A percentile compares a stretch with the other conserved stretches of the same genome.
phyloP scores from a whole-genome alignment of 2,888 invertebrate species.

The Pycnomerus fuliginosus region DNA sequence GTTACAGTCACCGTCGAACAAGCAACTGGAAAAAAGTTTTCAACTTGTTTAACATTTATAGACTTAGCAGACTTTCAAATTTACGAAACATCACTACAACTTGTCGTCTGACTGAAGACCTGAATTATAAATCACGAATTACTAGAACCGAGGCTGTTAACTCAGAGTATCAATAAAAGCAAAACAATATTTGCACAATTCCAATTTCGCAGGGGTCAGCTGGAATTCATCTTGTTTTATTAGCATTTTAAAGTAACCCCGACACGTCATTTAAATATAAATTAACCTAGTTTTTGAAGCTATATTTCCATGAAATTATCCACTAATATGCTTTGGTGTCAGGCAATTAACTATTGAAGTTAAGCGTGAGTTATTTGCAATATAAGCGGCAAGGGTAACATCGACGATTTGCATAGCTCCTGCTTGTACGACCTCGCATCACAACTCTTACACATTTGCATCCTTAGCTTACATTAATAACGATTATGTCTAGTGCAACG shows the following conservation, averaged over 20 bases:
- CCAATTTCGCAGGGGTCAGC: no score
- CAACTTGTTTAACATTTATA: slow-evolving; percentile 21
- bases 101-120: slow-evolving; percentile 15
- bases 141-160: no score
- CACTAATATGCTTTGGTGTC: no score
- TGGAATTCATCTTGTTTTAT: no score
- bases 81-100: slow-evolving; percentile 22
- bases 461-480: slow-evolving; percentile 17
- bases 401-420: slow-evolving; percentile 15
- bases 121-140: slow-evolving; percentile 16
- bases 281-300: no score
- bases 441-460: slow-evolving; percentile 13
- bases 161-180: no score
- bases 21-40: slow-evolving; percentile 69
- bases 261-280: no score
- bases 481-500: slow-evolving; percentile 15
- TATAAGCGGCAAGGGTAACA: slow-evolving; percentile 10
- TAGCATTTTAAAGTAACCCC: no score
- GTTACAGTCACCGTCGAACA: slow-evolving; percentile 91
- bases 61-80: slow-evolving; percentile 22
- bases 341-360: no score
- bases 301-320: no score
- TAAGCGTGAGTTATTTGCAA: slow-evolving; percentile 10
- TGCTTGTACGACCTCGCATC: slow-evolving; percentile 9
- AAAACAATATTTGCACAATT: no score